Evolutionary conservation across 1,140 invertebrate genomes (phyloP).

Genomic region (Trigoniulus corallinus): DNA sequence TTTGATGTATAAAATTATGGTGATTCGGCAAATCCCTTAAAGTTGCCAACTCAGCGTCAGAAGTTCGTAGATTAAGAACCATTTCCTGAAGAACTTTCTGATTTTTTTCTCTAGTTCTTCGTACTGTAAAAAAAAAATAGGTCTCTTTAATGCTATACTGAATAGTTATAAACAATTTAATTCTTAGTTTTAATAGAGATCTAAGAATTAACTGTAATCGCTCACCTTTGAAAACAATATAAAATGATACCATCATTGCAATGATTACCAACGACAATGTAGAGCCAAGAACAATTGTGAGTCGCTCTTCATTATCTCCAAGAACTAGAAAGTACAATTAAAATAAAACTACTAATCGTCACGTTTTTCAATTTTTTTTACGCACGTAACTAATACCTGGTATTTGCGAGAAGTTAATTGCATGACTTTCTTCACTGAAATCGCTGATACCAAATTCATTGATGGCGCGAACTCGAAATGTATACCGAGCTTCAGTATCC

Average conservation of each 20-base stretch:
- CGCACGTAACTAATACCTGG: too few relatives aligned
- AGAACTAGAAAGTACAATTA: background rate
- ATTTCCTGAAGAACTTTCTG: constrained; percentile 38
- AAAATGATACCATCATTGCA: background rate
- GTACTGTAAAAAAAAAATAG: constrained; percentile 2
- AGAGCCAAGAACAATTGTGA: background rate
- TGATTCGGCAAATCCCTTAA: constrained; percentile 57
- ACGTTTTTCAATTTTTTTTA: too few relatives aligned
- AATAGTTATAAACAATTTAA: too few relatives aligned
- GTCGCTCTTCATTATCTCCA: background rate
- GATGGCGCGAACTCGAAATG: constrained; percentile 56
- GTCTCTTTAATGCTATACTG: too few relatives aligned
- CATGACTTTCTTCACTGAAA: constrained; percentile 36
- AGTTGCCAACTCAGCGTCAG: constrained; percentile 70
- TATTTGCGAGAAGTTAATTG: too few relatives aligned
- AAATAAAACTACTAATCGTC: background rate
- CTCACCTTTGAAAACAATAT: background rate
- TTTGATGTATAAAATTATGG: constrained; percentile 53
- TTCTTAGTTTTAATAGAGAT: too few relatives aligned
- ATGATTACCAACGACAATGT: background rate
- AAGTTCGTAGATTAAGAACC: too few relatives aligned
- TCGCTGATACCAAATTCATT: constrained; percentile 56
- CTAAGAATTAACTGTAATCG: too few relatives aligned
- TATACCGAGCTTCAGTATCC: constrained; percentile 34
- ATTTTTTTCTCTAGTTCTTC: constrained; percentile 29